phyloP scores from a whole-genome alignment of 2,113 vertebrate species.

The Cranoglanis bouderius region DNA sequence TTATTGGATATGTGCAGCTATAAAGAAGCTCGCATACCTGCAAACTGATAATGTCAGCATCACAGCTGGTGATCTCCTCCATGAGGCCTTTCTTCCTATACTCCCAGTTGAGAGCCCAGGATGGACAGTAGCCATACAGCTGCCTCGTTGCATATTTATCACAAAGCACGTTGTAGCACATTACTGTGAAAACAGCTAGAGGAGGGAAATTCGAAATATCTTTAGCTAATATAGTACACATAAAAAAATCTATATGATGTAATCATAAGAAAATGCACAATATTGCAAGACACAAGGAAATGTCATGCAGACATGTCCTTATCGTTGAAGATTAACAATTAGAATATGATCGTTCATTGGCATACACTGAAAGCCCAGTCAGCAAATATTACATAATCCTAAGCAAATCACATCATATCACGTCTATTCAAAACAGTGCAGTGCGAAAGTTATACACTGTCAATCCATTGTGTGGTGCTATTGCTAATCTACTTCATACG shows the following conservation, averaged over 20 bases:
- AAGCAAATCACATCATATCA: background rate
- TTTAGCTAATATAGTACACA: background rate
- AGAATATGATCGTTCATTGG: background rate
- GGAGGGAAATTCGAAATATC: slow-evolving; percentile 21
- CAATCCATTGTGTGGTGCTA: background rate
- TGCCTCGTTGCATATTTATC: slow-evolving; percentile 98
- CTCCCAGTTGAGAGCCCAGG: slow-evolving; percentile 98
- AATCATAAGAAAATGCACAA: background rate
- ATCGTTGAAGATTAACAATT: background rate
- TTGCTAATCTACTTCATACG: background rate
- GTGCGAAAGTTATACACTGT: background rate
- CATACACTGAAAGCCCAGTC: background rate
- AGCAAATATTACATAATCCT: background rate
- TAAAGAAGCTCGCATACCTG: slow-evolving; percentile 72
- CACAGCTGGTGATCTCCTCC: slow-evolving; percentile 97
- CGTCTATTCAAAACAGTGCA: background rate
- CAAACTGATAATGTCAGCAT: slow-evolving; percentile 97
- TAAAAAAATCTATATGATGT: background rate
- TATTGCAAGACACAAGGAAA: background rate
- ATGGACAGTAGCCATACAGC: slow-evolving; percentile 98
- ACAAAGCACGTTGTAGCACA: slow-evolving; percentile 99
- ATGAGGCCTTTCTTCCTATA: slow-evolving; percentile 99
- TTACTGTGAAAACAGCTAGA: slow-evolving; percentile 93
- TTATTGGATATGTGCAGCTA: background rate
- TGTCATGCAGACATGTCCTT: background rate